A percentile compares a stretch with the other conserved stretches of the same genome.
These are phyloP conservation scores for Notamacropus eugenii DNA, from an alignment of 2,797 vertebrate genomes.

Conservation along the genomic window DNA sequence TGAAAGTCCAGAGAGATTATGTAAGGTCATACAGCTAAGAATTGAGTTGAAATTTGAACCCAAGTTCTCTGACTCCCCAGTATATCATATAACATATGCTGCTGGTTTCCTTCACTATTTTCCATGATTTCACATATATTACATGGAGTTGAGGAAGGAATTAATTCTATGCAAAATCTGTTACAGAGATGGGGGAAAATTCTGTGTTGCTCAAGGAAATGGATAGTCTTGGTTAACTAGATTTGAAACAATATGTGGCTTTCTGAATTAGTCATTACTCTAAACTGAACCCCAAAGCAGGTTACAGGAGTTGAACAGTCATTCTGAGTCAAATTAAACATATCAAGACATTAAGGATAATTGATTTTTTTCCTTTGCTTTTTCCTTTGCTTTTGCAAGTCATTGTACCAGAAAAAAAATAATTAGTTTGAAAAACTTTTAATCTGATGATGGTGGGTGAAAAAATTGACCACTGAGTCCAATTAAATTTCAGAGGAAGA, in stretches of 20 bases:
- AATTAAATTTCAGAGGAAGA: conserved; percentile 76
- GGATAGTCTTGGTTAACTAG: background rate
- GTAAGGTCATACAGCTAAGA: background rate
- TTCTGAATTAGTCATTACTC: background rate
- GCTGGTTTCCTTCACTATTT: background rate
- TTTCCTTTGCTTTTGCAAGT: conserved; percentile 56
- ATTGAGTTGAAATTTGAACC: background rate
- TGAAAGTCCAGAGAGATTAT: background rate
- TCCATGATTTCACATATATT: background rate
- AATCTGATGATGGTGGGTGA: conserved; percentile 40
- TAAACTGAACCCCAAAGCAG: conserved; percentile 28
- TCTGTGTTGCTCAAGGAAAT: background rate
- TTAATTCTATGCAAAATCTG: background rate
- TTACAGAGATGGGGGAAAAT: background rate
- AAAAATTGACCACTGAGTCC: conserved; percentile 65
- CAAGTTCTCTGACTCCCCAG: background rate
- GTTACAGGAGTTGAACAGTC: conserved; percentile 43
- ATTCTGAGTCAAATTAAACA: conserved; percentile 50
- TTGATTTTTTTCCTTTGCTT: conserved; percentile 57
- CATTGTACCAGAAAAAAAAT: conserved; percentile 33
- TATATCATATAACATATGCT: background rate
- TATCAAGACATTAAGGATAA: conserved; percentile 50
- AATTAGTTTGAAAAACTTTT: conserved; percentile 51
- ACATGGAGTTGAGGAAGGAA: background rate
- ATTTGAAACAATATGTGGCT: background rate